phyloP scores from a whole-genome alignment of 2,797 vertebrate species.

The Enteromius paludinosus region DNA sequence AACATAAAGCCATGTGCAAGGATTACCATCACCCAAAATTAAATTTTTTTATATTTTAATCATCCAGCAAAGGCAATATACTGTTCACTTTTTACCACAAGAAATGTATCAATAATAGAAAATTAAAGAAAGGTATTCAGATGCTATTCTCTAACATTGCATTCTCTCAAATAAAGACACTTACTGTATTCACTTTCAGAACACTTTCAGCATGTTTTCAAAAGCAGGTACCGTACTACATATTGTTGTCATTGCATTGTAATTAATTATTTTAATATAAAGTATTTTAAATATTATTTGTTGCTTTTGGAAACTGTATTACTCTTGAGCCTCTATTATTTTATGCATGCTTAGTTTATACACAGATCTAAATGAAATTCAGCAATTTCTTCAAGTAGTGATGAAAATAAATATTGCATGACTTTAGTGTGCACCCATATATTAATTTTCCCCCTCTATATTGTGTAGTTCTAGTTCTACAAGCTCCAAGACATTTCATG shows the following conservation, averaged over 20 bases:
- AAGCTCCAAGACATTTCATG: not conserved
- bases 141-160: not conserved
- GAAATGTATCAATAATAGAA: not conserved
- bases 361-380: not conserved
- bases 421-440: not conserved
- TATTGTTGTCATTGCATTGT: not conserved
- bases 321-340: not conserved
- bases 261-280: not conserved
- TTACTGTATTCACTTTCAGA: not conserved
- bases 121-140: not conserved
- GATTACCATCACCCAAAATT: not conserved
- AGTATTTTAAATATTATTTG: not conserved
- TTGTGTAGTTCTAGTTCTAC: not conserved
- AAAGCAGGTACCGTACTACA: not conserved
- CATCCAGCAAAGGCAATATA: not conserved
- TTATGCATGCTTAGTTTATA: not conserved
- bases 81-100: not conserved
- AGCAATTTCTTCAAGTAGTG: not conserved
- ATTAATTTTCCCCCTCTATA: not conserved
- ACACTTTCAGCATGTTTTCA: not conserved
- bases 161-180: not conserved
- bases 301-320: conserved; percentile 1
- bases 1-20: not conserved
- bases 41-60: not conserved
- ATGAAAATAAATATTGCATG: conserved; percentile 17